A percentile compares a stretch with the other conserved stretches of the same genome.
Evolutionary conservation across 2,113 vertebrate genomes (phyloP).

Genomic region (Pandion haliaetus): DNA sequence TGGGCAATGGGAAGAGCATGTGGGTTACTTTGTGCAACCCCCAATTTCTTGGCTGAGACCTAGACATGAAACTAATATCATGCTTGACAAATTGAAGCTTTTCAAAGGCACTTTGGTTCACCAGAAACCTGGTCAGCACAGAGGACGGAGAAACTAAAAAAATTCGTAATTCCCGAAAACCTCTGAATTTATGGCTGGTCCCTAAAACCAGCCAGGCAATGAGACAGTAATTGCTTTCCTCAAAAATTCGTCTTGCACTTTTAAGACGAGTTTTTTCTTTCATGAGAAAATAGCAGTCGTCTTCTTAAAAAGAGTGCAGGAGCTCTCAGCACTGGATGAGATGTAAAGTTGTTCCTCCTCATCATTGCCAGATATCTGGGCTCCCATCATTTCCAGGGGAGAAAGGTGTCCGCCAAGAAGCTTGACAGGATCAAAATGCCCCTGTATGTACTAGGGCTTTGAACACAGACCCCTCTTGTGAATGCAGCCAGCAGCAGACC

Average conservation of each 20-base stretch:
- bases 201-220: not conserved
- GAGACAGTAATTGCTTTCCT: not conserved
- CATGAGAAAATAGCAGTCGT: not conserved
- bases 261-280: not conserved
- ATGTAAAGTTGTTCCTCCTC: not conserved
- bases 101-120: not conserved
- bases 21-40: not conserved
- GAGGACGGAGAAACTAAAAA: not conserved
- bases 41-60: not conserved
- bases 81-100: not conserved
- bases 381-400: not conserved
- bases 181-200: not conserved
- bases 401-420: not conserved
- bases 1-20: not conserved
- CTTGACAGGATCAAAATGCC: not conserved
- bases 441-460: fast-evolving
- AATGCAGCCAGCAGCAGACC: not conserved
- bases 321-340: not conserved
- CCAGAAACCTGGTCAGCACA: not conserved
- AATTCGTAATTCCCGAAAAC: not conserved
- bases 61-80: not conserved
- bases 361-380: not conserved
- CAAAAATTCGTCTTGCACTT: not conserved
- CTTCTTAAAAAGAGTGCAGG: not conserved
- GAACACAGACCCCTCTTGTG: not conserved